A percentile compares a stretch with the other conserved stretches of the same genome.
Evolutionary conservation across 2,797 vertebrate species (phyloP).

Genomic region (Hylomyscus alleni): DNA sequence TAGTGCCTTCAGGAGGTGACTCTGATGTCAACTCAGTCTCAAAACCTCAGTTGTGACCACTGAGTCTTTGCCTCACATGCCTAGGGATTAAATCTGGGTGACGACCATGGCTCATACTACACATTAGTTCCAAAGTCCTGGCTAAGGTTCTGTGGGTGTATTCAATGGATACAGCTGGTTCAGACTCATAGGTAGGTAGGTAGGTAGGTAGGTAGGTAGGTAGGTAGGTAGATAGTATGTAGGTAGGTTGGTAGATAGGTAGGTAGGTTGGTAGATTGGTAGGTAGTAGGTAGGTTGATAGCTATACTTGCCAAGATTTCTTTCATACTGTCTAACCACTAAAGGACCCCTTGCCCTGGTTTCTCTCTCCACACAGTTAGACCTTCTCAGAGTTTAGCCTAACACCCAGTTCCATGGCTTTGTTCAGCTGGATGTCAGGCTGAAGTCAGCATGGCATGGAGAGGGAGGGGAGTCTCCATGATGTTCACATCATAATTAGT

Average conservation of each 20-base stretch:
- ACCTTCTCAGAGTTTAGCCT: background rate
- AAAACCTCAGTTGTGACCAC: background rate
- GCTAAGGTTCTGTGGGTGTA: background rate
- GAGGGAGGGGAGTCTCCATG: too few species aligned
- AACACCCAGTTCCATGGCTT: background rate
- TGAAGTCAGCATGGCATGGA: background rate
- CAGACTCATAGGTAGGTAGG: background rate
- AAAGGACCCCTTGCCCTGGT: background rate
- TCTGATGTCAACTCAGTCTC: background rate
- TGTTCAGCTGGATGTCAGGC: background rate
- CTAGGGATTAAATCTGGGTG: background rate
- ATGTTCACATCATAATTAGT: background rate
- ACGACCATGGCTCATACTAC: background rate
- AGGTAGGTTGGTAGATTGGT: background rate
- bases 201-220: background rate
- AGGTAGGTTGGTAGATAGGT: background rate
- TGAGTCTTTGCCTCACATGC: background rate
- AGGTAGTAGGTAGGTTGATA: background rate
- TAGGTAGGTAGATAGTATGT: background rate
- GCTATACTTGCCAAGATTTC: background rate
- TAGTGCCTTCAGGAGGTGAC: background rate
- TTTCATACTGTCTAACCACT: background rate
- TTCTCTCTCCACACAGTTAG: background rate
- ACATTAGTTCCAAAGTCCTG: background rate
- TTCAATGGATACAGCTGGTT: background rate